Conservation (phyloP, 2,888 invertebrate species). For the Cryptocephalus primarius region DNA sequence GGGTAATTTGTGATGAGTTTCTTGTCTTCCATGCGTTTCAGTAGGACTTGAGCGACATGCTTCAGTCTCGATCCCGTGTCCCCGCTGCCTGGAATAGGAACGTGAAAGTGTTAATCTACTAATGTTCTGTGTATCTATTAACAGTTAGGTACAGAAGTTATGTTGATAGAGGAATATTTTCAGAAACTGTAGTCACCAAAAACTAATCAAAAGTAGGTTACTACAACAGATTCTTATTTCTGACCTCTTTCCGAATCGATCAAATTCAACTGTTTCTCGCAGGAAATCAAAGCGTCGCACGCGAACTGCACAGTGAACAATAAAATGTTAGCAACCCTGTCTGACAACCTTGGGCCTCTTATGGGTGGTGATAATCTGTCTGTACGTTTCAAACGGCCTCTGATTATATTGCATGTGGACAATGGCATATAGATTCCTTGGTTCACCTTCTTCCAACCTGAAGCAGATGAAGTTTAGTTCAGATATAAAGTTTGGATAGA, state of each 20-base stretch:
- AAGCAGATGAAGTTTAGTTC: slow-evolving; percentile 3
- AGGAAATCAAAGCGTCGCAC: slow-evolving; percentile 46
- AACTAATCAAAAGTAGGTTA: too few species aligned
- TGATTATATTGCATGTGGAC: neutral
- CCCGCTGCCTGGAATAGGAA: slow-evolving; percentile 41
- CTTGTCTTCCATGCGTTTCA: slow-evolving; percentile 18
- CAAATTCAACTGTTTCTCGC: slow-evolving; percentile 49
- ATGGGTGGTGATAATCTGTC: slow-evolving; percentile 15
- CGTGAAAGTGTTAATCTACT: neutral
- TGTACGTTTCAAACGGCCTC: slow-evolving; percentile 14
- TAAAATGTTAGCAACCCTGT: slow-evolving; percentile 24
- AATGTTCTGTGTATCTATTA: too few species aligned
- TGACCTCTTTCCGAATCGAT: slow-evolving; percentile 54
- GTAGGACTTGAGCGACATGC: slow-evolving; percentile 25
- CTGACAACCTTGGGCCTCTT: slow-evolving; percentile 30
- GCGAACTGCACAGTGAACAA: slow-evolving; percentile 32
- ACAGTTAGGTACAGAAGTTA: too few species aligned
- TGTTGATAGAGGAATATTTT: too few species aligned
- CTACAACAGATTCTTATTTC: too few species aligned
- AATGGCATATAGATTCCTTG: slow-evolving; percentile 3
- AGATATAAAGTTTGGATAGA: too few species aligned
- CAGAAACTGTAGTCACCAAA: too few species aligned
- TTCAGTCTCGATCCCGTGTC: slow-evolving; percentile 52
- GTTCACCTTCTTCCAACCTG: slow-evolving; percentile 20
- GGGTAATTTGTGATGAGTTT: slow-evolving; percentile 24